Conservation (phyloP, 2,113 vertebrate species). For the Aspidoscelis tigris region DNA sequence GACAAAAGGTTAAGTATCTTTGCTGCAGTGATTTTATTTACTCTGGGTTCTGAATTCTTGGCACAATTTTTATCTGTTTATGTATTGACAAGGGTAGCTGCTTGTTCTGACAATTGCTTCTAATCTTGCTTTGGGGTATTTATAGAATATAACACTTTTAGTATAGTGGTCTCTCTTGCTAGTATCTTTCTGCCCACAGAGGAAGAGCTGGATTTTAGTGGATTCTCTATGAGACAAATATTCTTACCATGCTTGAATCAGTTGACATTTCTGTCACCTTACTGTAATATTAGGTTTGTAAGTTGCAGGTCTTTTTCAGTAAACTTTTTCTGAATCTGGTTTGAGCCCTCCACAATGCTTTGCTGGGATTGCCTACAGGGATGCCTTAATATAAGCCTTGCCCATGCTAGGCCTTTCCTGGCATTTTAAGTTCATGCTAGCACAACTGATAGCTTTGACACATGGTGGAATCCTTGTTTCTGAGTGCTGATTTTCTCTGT, state of each 20-base stretch:
- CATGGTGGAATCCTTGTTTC: slow-evolving; percentile 55
- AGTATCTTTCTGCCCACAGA: slow-evolving; percentile 49
- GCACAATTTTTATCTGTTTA: slow-evolving; percentile 18
- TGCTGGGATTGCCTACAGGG: slow-evolving; percentile 39
- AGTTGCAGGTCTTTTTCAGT: slow-evolving; percentile 35
- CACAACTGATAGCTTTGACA: slow-evolving; percentile 54
- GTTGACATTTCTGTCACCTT: not conserved
- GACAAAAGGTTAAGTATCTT: slow-evolving; percentile 18
- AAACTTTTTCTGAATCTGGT: slow-evolving; percentile 41
- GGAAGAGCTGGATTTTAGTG: slow-evolving; percentile 9
- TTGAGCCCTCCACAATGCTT: not conserved
- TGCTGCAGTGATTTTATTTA: slow-evolving; percentile 11
- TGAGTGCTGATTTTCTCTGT: slow-evolving; percentile 17
- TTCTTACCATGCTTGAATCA: slow-evolving; percentile 22
- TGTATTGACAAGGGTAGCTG: slow-evolving; percentile 44
- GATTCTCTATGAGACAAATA: not conserved
- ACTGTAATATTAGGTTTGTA: slow-evolving; percentile 35
- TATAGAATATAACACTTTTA: slow-evolving; percentile 63
- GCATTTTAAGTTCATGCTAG: slow-evolving; percentile 46
- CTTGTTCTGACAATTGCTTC: slow-evolving; percentile 54
- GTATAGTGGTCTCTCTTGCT: slow-evolving; percentile 50
- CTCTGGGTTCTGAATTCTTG: not conserved
- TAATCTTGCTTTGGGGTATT: slow-evolving; percentile 66
- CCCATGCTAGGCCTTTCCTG: slow-evolving; percentile 40
- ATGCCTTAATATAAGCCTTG: slow-evolving; percentile 38